Evolutionary conservation across 1,140 invertebrate species (phyloP).

Genomic region (Euwallacea similis): DNA sequence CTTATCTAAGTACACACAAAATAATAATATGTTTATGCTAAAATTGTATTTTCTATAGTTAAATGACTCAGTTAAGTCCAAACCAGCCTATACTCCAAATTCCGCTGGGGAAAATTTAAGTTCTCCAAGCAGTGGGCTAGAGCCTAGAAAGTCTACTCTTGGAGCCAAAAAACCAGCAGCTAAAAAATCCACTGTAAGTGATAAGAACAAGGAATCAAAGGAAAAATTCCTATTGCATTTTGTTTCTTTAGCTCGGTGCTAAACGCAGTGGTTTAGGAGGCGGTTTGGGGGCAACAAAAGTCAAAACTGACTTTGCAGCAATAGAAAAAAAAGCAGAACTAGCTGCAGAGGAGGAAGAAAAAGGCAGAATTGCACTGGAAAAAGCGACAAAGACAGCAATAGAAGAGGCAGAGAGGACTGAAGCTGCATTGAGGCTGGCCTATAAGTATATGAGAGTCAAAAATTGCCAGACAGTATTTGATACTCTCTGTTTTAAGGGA

Average conservation of each 20-base stretch:
- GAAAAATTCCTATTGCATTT: conserved; percentile 3
- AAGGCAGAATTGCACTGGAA: conserved; percentile 62
- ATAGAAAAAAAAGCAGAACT: conserved; percentile 87
- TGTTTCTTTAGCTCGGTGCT: conserved; percentile 67
- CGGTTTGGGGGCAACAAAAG: conserved; percentile 94
- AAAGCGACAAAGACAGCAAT: conserved; percentile 47
- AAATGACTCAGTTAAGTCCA: no score
- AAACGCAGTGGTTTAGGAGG: conserved; percentile 82
- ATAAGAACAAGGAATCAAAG: conserved; percentile 6
- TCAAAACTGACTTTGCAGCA: conserved; percentile 94
- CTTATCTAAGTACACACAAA: not conserved
- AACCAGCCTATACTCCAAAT: not conserved
- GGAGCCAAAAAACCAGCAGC: conserved; percentile 67
- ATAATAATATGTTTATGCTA: not conserved
- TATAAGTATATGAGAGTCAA: conserved; percentile 63
- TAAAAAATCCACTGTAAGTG: conserved; percentile 64
- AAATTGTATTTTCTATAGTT: no score
- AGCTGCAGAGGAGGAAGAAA: conserved; percentile 72
- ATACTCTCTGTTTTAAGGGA: conserved; percentile 18
- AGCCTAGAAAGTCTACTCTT: conserved; percentile 71
- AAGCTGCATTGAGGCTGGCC: conserved; percentile 81
- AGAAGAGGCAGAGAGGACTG: conserved; percentile 62
- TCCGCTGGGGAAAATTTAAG: conserved; percentile 30
- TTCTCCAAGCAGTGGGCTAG: conserved; percentile 29
- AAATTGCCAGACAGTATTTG: not conserved